phyloP scores from a whole-genome alignment of 2,797 vertebrate species.

The Oryzias sinensis region DNA sequence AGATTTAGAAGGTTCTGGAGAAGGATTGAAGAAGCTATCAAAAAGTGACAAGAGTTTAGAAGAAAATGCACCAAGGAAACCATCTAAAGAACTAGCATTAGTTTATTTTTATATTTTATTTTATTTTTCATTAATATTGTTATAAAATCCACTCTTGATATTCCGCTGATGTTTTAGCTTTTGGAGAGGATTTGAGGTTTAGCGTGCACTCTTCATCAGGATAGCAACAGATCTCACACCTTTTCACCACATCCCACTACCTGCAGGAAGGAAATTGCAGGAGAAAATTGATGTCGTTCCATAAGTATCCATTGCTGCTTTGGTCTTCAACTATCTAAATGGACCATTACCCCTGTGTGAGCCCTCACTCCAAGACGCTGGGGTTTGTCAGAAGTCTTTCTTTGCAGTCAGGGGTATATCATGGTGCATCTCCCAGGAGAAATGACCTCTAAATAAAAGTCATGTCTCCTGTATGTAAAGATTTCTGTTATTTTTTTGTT shows the following conservation, averaged over 20 bases:
- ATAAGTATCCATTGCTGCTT: constrained; percentile 53
- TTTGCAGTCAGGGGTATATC: constrained; percentile 35
- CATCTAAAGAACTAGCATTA: no score
- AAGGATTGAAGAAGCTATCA: no score
- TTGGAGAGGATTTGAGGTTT: constrained; percentile 29
- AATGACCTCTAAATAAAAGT: constrained; percentile 28
- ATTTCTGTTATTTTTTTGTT: constrained; percentile 24
- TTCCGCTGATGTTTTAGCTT: constrained; percentile 25
- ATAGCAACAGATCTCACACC: constrained; percentile 34
- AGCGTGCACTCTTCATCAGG: constrained; percentile 39
- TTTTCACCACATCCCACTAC: constrained; percentile 64
- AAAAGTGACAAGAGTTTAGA: no score
- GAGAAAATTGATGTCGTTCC: constrained; percentile 72
- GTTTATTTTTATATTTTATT: no score
- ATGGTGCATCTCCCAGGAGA: constrained; percentile 14
- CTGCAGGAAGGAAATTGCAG: constrained; percentile 71
- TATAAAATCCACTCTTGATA: constrained; percentile 17
- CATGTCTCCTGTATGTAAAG: constrained; percentile 17
- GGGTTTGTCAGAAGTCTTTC: constrained; percentile 46
- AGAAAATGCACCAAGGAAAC: no score
- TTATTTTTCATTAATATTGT: not conserved
- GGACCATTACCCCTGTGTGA: constrained; percentile 67
- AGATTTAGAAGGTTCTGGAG: no score
- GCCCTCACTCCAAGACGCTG: constrained; percentile 44
- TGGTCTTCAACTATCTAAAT: constrained; percentile 64